These are phyloP conservation scores for Cervus canadensis DNA, from an alignment of 2,113 vertebrate genomes.

Conservation along the genomic window DNA sequence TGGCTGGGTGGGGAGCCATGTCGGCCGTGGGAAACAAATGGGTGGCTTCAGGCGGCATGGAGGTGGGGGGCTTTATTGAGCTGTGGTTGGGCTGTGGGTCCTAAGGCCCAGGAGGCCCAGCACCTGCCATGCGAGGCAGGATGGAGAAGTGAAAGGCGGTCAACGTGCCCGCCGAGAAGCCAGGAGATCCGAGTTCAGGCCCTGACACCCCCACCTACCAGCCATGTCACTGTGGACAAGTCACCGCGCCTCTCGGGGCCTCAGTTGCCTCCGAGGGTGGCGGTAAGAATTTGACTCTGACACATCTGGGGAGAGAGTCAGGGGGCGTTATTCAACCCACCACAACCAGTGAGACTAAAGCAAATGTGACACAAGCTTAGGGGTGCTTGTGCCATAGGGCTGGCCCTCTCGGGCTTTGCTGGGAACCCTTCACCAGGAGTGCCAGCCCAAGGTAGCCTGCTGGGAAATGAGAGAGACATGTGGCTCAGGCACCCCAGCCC, in stretches of 20 bases:
- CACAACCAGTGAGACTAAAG: background rate
- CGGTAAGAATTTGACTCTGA: background rate
- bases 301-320: background rate
- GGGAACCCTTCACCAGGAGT: background rate
- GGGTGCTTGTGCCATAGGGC: accelerated
- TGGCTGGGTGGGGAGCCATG: background rate
- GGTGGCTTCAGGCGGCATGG: background rate
- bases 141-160: background rate
- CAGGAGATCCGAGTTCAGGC: background rate
- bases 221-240: background rate
- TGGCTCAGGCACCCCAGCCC: background rate
- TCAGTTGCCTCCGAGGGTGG: accelerated
- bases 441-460: background rate
- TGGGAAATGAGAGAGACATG: background rate
- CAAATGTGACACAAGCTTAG: background rate
- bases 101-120: background rate
- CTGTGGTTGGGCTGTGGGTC: background rate
- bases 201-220: background rate
- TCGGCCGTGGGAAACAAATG: background rate
- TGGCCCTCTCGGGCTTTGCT: background rate
- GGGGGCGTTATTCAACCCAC: accelerated
- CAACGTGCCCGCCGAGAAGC: accelerated
- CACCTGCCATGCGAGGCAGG: accelerated
- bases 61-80: background rate
- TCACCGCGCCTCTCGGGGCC: background rate